phyloP scores from a whole-genome alignment of 2,797 vertebrate species.

The Rhyacichthys aspro region DNA sequence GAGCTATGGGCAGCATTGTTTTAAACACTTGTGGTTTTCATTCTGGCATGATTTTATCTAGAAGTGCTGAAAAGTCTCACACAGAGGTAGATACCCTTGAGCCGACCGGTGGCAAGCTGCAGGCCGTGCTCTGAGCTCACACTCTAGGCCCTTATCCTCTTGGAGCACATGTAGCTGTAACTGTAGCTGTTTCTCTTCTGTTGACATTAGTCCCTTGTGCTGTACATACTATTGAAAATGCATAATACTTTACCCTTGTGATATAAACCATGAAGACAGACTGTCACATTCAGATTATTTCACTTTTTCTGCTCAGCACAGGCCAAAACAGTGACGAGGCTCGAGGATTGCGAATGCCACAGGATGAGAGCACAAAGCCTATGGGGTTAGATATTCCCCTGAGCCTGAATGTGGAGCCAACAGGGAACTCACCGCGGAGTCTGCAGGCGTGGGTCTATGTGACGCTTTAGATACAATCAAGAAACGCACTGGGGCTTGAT shows the following conservation, averaged over 20 bases:
- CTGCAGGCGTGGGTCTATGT: slow-evolving; percentile 18
- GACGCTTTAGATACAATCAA: slow-evolving; percentile 41
- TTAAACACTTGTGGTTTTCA: slow-evolving; percentile 4
- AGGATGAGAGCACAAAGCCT: slow-evolving; percentile 30
- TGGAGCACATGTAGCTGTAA: too few species aligned
- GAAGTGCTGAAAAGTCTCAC: not conserved
- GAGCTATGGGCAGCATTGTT: not conserved
- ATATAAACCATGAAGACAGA: slow-evolving; percentile 27
- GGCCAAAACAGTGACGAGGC: slow-evolving; percentile 22
- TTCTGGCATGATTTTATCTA: slow-evolving; percentile 5
- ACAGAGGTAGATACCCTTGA: too few species aligned
- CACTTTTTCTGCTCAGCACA: slow-evolving; percentile 13
- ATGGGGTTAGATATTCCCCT: slow-evolving; percentile 27
- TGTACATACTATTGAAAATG: too few species aligned
- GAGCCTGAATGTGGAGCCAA: slow-evolving; percentile 56
- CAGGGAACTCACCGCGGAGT: slow-evolving; percentile 36
- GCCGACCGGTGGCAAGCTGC: too few species aligned
- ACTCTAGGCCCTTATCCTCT: too few species aligned
- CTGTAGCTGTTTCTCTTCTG: too few species aligned
- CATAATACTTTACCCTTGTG: slow-evolving; percentile 5
- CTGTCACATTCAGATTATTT: slow-evolving; percentile 32
- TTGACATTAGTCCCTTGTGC: too few species aligned
- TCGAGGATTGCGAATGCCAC: slow-evolving; percentile 26
- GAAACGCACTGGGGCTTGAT: slow-evolving; percentile 11
- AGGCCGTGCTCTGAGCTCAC: too few species aligned